Evolutionary conservation across 2,113 vertebrate genomes (phyloP).

Genomic region (Antennarius striatus): DNA sequence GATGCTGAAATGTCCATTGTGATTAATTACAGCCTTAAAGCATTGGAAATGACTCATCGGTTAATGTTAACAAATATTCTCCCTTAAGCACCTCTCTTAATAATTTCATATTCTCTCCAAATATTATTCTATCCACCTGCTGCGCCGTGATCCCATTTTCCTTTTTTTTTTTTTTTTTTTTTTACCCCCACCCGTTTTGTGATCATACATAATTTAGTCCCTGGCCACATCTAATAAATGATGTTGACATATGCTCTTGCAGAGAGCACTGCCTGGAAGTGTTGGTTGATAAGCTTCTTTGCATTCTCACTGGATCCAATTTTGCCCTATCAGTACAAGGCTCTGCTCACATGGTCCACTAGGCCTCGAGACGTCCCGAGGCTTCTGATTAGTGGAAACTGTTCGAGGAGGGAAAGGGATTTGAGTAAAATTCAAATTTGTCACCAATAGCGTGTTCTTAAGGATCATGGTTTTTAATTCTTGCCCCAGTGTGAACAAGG

Average conservation of each 20-base stretch:
- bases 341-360: slow-evolving; percentile 77
- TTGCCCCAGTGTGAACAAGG: neutral
- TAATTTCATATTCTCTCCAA: slow-evolving; percentile 83
- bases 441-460: slow-evolving; percentile 60
- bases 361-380: slow-evolving; percentile 74
- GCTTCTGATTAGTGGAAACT: slow-evolving; percentile 80
- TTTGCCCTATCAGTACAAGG: slow-evolving; percentile 81
- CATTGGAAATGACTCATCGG: slow-evolving; percentile 75
- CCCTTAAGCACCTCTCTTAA: slow-evolving; percentile 81
- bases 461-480: neutral
- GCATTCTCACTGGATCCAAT: slow-evolving; percentile 86
- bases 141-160: slow-evolving; percentile 71
- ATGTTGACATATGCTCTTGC: slow-evolving; percentile 86
- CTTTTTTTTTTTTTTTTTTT: slow-evolving; percentile 19
- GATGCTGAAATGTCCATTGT: slow-evolving; percentile 75
- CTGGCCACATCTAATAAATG: slow-evolving; percentile 86
- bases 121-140: slow-evolving; percentile 83
- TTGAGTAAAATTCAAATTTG: slow-evolving; percentile 66
- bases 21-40: slow-evolving; percentile 80
- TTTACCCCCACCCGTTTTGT: slow-evolving; percentile 68
- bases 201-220: slow-evolving; percentile 86
- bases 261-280: slow-evolving; percentile 80
- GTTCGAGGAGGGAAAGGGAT: slow-evolving; percentile 42
- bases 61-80: slow-evolving; percentile 84
- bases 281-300: slow-evolving; percentile 84